These are phyloP conservation scores for Dicranocentrus wangi DNA, from an alignment of 2,888 invertebrate species.

Conservation along the genomic window DNA sequence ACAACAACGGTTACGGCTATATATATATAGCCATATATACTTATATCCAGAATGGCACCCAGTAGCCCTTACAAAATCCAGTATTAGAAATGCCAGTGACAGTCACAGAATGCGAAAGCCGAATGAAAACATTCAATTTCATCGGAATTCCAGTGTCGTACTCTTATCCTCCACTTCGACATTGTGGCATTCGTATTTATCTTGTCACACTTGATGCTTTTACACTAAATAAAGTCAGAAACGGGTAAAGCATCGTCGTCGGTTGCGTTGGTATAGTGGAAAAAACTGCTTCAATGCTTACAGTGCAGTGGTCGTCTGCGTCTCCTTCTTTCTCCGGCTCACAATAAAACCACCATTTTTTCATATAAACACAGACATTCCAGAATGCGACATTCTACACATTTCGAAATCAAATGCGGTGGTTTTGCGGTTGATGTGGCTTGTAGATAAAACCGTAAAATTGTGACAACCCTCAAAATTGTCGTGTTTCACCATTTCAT, in stretches of 20 bases:
- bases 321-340: no score
- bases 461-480: slow-evolving; percentile 54
- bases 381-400: not conserved
- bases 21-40: no score
- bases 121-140: slow-evolving; percentile 61
- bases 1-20: no score
- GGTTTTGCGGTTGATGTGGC: slow-evolving; percentile 50
- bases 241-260: not conserved
- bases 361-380: slow-evolving; percentile 18
- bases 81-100: slow-evolving; percentile 53
- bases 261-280: no score
- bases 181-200: slow-evolving; percentile 62
- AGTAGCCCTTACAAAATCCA: slow-evolving; percentile 26
- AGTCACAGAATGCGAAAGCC: slow-evolving; percentile 45
- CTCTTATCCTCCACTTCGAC: slow-evolving; percentile 51
- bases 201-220: slow-evolving; percentile 64
- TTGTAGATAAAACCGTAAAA: slow-evolving; percentile 50
- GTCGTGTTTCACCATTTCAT: slow-evolving; percentile 36
- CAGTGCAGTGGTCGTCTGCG: no score
- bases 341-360: slow-evolving; percentile 12
- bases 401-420: slow-evolving; percentile 20
- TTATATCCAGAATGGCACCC: not conserved
- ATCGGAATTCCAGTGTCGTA: slow-evolving; percentile 59
- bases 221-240: slow-evolving; percentile 46
- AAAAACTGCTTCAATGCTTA: no score